Conservation (phyloP, 2,113 vertebrate genomes). For the Sorex fumeus region DNA sequence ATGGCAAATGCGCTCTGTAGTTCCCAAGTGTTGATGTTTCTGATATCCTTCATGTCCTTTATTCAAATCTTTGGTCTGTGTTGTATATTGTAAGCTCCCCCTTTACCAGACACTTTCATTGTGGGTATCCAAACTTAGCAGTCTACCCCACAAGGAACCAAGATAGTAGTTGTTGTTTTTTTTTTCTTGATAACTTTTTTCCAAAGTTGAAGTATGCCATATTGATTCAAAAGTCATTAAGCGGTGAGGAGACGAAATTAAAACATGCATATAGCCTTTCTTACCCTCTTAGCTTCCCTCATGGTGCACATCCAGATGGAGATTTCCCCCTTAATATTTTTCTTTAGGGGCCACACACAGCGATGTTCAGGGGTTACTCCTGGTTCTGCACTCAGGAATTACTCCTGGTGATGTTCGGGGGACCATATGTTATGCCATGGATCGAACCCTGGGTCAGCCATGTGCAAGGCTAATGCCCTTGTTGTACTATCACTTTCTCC, state of each 20-base stretch:
- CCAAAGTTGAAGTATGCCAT: neutral
- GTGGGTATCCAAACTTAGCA: slow-evolving; percentile 19
- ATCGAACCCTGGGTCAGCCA: too few relatives aligned
- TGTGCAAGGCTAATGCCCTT: too few relatives aligned
- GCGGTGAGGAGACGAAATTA: slow-evolving; percentile 35
- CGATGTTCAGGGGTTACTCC: too few relatives aligned
- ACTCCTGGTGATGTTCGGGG: too few relatives aligned
- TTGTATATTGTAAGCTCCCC: neutral
- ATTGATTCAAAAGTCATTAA: neutral
- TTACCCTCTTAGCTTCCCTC: slow-evolving; percentile 40
- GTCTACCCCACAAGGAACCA: slow-evolving; percentile 7
- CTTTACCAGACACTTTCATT: neutral
- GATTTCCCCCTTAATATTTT: neutral
- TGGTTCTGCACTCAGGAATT: too few relatives aligned
- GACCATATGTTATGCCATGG: too few relatives aligned
- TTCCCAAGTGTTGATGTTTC: neutral
- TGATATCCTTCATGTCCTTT: slow-evolving; percentile 15
- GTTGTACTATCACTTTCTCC: too few relatives aligned
- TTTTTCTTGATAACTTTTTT: neutral
- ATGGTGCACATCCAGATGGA: neutral
- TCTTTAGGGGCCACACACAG: too few relatives aligned
- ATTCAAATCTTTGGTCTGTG: neutral
- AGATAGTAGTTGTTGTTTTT: neutral
- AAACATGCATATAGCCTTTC: neutral
- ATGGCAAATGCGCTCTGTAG: slow-evolving; percentile 25